Conservation (phyloP, 2,797 vertebrate species). For the Philypnodon macrostomus region DNA sequence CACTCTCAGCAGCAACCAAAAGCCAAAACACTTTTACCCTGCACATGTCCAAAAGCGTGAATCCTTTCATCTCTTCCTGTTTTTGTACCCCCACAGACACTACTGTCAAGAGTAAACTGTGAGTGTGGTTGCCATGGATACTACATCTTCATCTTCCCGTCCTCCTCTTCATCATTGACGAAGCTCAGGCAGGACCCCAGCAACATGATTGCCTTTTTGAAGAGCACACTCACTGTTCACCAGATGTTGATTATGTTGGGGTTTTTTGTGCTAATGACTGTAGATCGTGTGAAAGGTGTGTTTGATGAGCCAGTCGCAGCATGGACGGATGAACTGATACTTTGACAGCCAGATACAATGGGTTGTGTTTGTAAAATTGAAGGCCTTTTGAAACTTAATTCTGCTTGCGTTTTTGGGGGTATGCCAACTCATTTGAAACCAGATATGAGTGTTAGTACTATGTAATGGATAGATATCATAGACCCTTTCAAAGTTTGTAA, state of each 20-base stretch:
- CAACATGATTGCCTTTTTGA: slow-evolving; percentile 39
- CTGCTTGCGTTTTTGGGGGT: too few relatives aligned
- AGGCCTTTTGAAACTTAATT: background rate
- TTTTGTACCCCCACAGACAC: slow-evolving; percentile 41
- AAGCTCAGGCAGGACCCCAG: slow-evolving; percentile 41
- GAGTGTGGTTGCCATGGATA: slow-evolving; percentile 57
- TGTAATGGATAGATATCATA: too few relatives aligned
- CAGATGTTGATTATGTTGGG: slow-evolving; percentile 29
- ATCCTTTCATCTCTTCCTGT: slow-evolving; percentile 19
- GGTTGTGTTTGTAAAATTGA: background rate
- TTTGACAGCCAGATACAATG: background rate
- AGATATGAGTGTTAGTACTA: too few relatives aligned
- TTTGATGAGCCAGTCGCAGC: slow-evolving; percentile 5
- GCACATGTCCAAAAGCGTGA: slow-evolving; percentile 37
- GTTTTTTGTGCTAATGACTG: slow-evolving; percentile 7
- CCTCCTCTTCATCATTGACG: slow-evolving; percentile 10
- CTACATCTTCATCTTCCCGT: slow-evolving; percentile 20
- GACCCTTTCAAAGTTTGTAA: too few relatives aligned
- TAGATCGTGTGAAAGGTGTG: slow-evolving; percentile 8
- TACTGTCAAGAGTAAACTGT: slow-evolving; percentile 69
- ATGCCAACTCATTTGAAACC: too few relatives aligned
- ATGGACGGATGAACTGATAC: slow-evolving; percentile 19
- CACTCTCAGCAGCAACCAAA: slow-evolving; percentile 34
- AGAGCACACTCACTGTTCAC: slow-evolving; percentile 14
- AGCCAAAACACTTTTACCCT: slow-evolving; percentile 40